These are phyloP conservation scores for Forficula auricularia DNA, from an alignment of 1,140 invertebrate genomes.

Conservation along the genomic window DNA sequence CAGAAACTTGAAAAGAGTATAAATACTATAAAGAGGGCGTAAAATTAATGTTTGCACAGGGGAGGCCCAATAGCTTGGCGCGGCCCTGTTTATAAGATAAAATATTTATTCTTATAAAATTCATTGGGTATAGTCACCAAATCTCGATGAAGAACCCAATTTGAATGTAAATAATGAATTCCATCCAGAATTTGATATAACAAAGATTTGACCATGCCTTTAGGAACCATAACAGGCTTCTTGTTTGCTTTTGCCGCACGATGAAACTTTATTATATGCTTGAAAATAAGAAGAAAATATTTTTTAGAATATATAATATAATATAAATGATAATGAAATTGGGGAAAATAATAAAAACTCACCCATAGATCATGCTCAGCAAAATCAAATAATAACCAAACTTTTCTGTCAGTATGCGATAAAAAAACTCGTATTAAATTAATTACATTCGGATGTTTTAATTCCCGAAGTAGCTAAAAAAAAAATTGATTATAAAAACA, in stretches of 20 bases:
- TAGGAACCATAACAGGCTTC: constrained; percentile 88
- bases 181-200: constrained; percentile 98
- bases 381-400: constrained; percentile 97
- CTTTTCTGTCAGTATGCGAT: constrained; percentile 91
- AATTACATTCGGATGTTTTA: constrained; percentile 97
- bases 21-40: no score
- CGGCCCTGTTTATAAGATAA: no score
- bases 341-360: constrained; percentile 14
- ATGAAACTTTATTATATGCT: constrained; percentile 99
- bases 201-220: constrained; percentile 94
- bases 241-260: constrained; percentile 96
- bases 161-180: constrained; percentile 97
- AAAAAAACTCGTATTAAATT: constrained; percentile 93
- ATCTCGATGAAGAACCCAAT: constrained; percentile 98
- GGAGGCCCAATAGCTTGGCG: no score
- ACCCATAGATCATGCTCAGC: constrained; percentile 98
- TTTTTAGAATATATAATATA: constrained; percentile 1
- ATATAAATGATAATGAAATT: neutral
- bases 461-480: constrained; percentile 79
- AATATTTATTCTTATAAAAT: no score
- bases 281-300: constrained; percentile 18
- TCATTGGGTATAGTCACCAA: constrained; percentile 61
- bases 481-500: constrained; percentile 15
- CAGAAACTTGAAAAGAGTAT: no score
- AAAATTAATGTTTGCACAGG: no score